Conservation (phyloP, 2,888 invertebrate genomes). For the Heteromyza rotundicornis region DNA sequence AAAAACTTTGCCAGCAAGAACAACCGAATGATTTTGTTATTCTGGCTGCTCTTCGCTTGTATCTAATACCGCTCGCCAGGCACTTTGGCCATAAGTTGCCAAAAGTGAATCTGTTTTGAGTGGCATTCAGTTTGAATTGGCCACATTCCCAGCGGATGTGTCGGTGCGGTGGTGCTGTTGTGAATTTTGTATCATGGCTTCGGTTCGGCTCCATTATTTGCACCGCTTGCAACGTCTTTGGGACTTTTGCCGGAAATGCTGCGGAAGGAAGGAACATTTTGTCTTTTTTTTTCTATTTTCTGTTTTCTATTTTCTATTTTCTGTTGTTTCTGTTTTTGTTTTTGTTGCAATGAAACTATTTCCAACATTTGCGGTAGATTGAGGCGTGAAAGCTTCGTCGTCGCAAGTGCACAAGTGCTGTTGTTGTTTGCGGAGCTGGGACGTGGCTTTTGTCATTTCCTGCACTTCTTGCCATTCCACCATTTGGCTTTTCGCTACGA, state of each 20-base stretch:
- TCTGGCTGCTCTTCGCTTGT: neutral
- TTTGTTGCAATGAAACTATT: neutral
- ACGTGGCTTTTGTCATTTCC: neutral
- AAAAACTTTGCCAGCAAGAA: conserved; percentile 42
- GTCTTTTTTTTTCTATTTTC: conserved; percentile 11
- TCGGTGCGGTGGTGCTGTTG: conserved; percentile 13
- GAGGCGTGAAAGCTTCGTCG: neutral
- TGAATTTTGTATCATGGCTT: conserved; percentile 34
- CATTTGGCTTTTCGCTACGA: neutral
- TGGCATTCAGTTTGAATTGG: conserved; percentile 42
- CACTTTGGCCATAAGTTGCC: conserved; percentile 39
- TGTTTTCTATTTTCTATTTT: neutral
- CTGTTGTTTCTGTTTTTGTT: neutral
- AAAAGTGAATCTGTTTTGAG: conserved; percentile 53
- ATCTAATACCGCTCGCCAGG: conserved; percentile 13
- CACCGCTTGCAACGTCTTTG: conserved; percentile 51
- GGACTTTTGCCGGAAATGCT: conserved; percentile 46
- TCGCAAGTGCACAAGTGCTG: neutral
- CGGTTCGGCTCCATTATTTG: conserved; percentile 45
- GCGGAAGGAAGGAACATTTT: conserved; percentile 42
- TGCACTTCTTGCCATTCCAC: neutral
- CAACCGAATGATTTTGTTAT: neutral
- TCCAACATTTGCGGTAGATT: neutral
- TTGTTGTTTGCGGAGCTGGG: neutral
- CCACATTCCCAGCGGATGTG: conserved; percentile 32